Base-by-base conservation (phyloP, 1,140 invertebrate species). In the Brachionus sp. region DNA sequence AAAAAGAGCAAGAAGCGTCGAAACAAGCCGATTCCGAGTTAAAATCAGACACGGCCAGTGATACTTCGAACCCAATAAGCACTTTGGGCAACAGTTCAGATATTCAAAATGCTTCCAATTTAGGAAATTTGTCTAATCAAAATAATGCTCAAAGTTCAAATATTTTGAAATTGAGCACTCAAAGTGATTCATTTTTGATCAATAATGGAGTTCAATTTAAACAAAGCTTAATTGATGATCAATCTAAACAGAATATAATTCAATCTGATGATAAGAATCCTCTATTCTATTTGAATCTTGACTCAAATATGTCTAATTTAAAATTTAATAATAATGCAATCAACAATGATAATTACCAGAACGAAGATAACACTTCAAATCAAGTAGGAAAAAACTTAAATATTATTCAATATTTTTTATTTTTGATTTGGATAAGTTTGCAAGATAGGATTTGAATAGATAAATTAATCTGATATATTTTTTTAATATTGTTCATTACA, bases 1-100 rank as follows among this genome's bases (percentile, higher is more conserved):
- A 80, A 62, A 57, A 66, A 80, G 77, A 80, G 16, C 50, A 57
- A 29, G 77, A 80, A 35, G 19, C 19, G 12, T 44, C 70, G 4
- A 75, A 75, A 46, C 42, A 46, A 46, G 29, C 70, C 10, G 44
- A 75, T 23, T 37, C 29, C 13, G 66, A 70, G 35, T 9, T 19
- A 19, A 70, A 75, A 25, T 29, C 70, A 75, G 70, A 75, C 2
- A 12, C 39, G 4, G 39, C 5, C 44, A 46, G 19, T 46, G 44
- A 46, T 46, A 29, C 33, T 42, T 73, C 68, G 19, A 73, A 75
- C n/a, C 33, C 66, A 37, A 70, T 70, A 16, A 70, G 37, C 19
- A 70, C 10, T 33, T 66, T 66, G 13, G 12, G 29, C 66, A 70
- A 42, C 35, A 70, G 13, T 39, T 10, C 29, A 39, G 37, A 70